Percentiles rank a stretch among this genome's conserved stretches.
Evolutionary conservation across 2,797 vertebrate genomes (phyloP).

Genomic region (Ibycter americanus): DNA sequence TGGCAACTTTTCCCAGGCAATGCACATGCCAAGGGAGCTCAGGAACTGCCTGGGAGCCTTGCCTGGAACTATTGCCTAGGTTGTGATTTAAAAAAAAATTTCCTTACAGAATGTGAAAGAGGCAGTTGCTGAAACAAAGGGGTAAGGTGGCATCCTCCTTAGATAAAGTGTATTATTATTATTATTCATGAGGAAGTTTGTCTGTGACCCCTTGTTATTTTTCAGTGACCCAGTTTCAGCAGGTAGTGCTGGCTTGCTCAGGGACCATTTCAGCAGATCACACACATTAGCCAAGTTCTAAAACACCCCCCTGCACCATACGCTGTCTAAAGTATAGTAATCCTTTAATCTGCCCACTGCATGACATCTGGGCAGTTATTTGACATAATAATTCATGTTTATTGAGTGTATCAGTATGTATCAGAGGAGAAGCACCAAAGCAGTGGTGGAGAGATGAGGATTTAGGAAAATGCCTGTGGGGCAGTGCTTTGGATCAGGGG

Average conservation of each 20-base stretch:
- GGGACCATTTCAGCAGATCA: constrained; percentile 59
- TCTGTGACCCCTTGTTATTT: not conserved
- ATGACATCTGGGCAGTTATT: constrained; percentile 69
- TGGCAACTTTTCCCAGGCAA: not conserved
- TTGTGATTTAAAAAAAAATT: not conserved
- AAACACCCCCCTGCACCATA: constrained; percentile 48
- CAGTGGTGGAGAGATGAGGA: not conserved
- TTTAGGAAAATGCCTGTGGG: not conserved
- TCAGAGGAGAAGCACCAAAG: not conserved
- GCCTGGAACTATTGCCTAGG: not conserved
- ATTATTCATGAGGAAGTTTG: constrained; percentile 3
- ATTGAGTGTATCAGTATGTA: constrained; percentile 30
- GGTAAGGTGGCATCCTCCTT: not conserved
- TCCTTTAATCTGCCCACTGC: constrained; percentile 66
- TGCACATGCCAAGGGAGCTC: not conserved
- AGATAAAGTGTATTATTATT: not conserved
- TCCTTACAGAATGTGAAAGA: not conserved
- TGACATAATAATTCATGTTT: constrained; percentile 55
- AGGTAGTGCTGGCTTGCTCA: constrained; percentile 58
- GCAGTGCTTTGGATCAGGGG: not conserved
- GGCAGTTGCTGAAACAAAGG: not conserved
- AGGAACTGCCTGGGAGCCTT: not conserved
- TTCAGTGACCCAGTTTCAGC: constrained; percentile 46
- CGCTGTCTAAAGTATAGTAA: constrained; percentile 70
- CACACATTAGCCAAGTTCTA: constrained; percentile 64